A percentile compares a stretch with the other conserved stretches of the same genome.
These are phyloP conservation scores for Anhinga rufa DNA, from an alignment of 2,113 vertebrate genomes.

Conservation along the genomic window DNA sequence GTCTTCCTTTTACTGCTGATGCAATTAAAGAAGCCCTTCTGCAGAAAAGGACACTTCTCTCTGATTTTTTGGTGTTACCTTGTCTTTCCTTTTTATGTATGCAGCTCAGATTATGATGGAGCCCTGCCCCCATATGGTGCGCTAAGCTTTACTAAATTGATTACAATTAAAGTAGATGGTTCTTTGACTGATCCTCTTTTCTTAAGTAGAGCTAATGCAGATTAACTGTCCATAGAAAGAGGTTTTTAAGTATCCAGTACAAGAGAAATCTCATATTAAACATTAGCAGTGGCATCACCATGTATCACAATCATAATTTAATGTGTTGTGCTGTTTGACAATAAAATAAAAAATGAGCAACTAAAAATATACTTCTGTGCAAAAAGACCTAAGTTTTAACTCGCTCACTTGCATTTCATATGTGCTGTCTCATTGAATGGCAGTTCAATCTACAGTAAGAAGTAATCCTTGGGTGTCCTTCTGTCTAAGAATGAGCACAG, in stretches of 20 bases:
- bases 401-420: neutral
- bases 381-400: neutral
- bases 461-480: neutral
- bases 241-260: neutral
- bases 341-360: neutral
- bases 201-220: constrained; percentile 15
- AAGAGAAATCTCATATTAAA: neutral
- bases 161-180: neutral
- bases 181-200: constrained; percentile 26
- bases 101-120: neutral
- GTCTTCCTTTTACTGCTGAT: too few species aligned
- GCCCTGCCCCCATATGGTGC: neutral
- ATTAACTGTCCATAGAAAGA: neutral
- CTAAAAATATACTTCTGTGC: neutral
- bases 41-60: neutral
- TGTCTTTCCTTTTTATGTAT: neutral
- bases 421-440: neutral
- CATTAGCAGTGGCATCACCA: neutral
- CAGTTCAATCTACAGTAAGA: neutral
- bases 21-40: neutral
- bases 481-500: neutral
- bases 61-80: neutral
- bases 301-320: neutral
- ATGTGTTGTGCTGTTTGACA: neutral
- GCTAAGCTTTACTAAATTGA: neutral